Base-by-base conservation (phyloP, 2,797 vertebrate species). In the Crenuchus spilurus region DNA sequence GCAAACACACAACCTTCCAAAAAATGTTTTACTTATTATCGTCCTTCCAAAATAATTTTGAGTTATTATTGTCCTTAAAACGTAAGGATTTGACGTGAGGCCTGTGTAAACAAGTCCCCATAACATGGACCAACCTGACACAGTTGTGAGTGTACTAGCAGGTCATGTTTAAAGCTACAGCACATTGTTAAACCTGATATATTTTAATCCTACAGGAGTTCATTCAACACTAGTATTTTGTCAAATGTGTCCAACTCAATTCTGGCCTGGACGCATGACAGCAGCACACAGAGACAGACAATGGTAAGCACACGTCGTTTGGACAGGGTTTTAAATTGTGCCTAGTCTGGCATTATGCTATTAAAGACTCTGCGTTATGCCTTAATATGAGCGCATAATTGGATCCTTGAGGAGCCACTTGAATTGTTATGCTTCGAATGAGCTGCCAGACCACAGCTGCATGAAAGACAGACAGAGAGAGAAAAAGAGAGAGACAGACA, bases 361-460 rank as follows among this genome's bases (percentile, higher is more conserved):
- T 77, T 67, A 66, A 77, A 66, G 69, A 77, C 55, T 46, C 52
- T 14, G 42, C 52, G 41, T 46, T 71, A 71, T 71, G 46, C 11
- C 46, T 72, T 72, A 77, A 72, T 78, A 73, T 78, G 55, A 69
- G 70, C 67, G 24, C 72, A 69, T 78, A 78, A 78, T 78, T 77
- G 75, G 69, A 77, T 77, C 70, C 70, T 67, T 20, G 63, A 71
- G 62, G 22, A 77, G 69, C 44, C 69, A 72, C 75, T 77, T 20
- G 39, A 67, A 65, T 41, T 69, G 55, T 70, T 55, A 62, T 69
- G 65, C 14, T 61, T 39, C 42, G 55, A 51, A 46, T 55, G 66
- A 76, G 49, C 37, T 16, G 30, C 54, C 75, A 66, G 44, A 26
- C 75, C 54, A 72, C 75, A 77, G 63, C 54, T 67, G 55, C 63